A percentile compares a stretch with the other conserved stretches of the same genome.
Conservation (phyloP, 2,888 invertebrate species). For the Nebria brevicollis region DNA sequence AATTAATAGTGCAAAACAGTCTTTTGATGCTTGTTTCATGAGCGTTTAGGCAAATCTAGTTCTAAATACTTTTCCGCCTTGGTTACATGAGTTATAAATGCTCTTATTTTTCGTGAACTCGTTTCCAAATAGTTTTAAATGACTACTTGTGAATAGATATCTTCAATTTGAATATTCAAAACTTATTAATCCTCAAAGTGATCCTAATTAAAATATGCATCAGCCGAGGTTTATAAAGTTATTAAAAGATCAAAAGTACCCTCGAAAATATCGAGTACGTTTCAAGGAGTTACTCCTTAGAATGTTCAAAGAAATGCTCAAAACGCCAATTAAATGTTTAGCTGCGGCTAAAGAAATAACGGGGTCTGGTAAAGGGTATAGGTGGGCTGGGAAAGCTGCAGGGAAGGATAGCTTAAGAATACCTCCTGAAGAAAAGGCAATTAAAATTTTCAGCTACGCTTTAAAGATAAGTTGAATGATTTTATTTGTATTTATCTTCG, state of each 20-base stretch:
- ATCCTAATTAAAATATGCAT: not conserved
- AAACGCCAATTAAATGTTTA: not conserved
- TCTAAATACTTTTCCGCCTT: too few relatives aligned
- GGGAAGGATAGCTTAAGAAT: not conserved
- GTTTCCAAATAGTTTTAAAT: not conserved
- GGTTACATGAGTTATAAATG: too few relatives aligned
- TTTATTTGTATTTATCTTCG: not conserved
- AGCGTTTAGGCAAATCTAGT: too few relatives aligned
- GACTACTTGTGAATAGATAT: not conserved
- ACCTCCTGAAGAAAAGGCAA: not conserved
- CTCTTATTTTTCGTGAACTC: not conserved
- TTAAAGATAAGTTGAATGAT: not conserved
- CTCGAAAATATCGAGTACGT: slow-evolving; percentile 1
- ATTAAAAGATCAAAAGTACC: not conserved
- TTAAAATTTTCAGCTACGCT: not conserved
- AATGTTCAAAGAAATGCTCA: not conserved
- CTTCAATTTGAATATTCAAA: not conserved
- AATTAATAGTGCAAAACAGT: too few relatives aligned
- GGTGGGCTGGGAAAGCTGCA: not conserved
- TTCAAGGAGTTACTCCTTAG: not conserved
- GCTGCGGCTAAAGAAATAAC: not conserved
- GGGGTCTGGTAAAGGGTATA: not conserved
- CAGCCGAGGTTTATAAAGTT: not conserved
- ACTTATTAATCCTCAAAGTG: not conserved
- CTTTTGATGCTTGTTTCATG: too few relatives aligned